Percentiles rank a stretch among this genome's conserved stretches.
phyloP scores from a whole-genome alignment of 2,888 invertebrate species.

The Ctenicera cuprea region DNA sequence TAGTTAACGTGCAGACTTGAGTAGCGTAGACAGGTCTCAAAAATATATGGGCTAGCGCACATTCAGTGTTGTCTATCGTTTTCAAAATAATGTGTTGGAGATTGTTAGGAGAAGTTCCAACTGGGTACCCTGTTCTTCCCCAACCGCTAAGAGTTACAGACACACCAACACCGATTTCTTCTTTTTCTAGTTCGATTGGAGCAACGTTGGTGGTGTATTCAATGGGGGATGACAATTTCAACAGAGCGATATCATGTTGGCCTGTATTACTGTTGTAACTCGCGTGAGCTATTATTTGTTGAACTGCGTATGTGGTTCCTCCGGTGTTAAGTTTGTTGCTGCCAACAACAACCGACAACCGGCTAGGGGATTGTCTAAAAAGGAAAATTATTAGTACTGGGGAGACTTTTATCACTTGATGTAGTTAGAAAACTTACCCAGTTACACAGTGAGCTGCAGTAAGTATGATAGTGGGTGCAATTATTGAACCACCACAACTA shows the following conservation, averaged over 20 bases:
- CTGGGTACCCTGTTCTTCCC: constrained; percentile 59
- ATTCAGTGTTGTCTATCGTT: constrained; percentile 73
- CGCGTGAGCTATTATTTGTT: constrained; percentile 70
- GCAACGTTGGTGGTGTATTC: constrained; percentile 42
- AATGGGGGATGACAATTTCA: constrained; percentile 51
- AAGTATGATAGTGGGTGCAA: background rate
- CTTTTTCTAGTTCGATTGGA: constrained; percentile 43
- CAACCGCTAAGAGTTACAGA: constrained; percentile 48
- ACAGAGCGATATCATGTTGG: constrained; percentile 57
- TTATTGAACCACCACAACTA: background rate
- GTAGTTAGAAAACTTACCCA: background rate
- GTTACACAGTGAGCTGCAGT: constrained; percentile 6
- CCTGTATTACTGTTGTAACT: constrained; percentile 66
- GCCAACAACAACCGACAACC: constrained; percentile 71
- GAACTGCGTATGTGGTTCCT: constrained; percentile 70
- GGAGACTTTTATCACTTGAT: no score
- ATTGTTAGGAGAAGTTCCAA: constrained; percentile 72
- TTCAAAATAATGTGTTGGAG: constrained; percentile 72
- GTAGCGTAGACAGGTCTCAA: constrained; percentile 58
- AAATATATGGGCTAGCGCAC: constrained; percentile 68
- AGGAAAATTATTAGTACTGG: background rate
- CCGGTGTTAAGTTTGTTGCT: constrained; percentile 72
- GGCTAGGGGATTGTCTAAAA: background rate
- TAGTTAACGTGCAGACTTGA: constrained; percentile 78
- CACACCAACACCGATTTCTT: constrained; percentile 38